phyloP scores from a whole-genome alignment of 2,797 vertebrate genomes.

The Syngnathus acus region DNA sequence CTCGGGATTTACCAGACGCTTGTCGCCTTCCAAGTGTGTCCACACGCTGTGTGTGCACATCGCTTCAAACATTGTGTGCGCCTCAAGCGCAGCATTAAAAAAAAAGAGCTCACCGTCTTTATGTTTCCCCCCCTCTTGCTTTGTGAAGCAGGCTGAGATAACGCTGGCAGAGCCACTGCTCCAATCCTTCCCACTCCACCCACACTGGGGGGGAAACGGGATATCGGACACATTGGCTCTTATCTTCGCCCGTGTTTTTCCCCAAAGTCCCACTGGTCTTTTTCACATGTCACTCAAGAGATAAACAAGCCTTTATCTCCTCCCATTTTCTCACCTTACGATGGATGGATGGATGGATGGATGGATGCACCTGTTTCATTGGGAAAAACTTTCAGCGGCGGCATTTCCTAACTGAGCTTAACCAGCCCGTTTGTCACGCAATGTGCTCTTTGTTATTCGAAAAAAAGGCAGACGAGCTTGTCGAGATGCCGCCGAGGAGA shows the following conservation, averaged over 20 bases:
- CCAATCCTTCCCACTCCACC: slow-evolving; percentile 40
- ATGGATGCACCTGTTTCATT: slow-evolving; percentile 14
- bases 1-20: slow-evolving; percentile 35
- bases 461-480: not conserved
- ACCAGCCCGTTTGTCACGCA: too few relatives aligned
- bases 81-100: slow-evolving; percentile 25
- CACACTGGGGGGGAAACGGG: slow-evolving; percentile 32
- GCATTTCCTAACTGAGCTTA: not conserved
- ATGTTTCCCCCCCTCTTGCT: slow-evolving; percentile 10
- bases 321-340: not conserved
- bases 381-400: slow-evolving; percentile 25
- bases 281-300: slow-evolving; percentile 46
- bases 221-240: slow-evolving; percentile 27
- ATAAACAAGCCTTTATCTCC: slow-evolving; percentile 34
- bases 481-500: slow-evolving; percentile 15
- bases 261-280: slow-evolving; percentile 36
- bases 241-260: slow-evolving; percentile 15
- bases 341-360: slow-evolving; percentile 2
- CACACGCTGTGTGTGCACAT: slow-evolving; percentile 17
- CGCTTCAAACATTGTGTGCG: slow-evolving; percentile 27
- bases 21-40: slow-evolving; percentile 26
- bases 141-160: slow-evolving; percentile 39
- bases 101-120: slow-evolving; percentile 15
- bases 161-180: slow-evolving; percentile 26
- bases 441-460: not conserved